Conservation (phyloP, 2,888 invertebrate genomes). For the Tachina fera region DNA sequence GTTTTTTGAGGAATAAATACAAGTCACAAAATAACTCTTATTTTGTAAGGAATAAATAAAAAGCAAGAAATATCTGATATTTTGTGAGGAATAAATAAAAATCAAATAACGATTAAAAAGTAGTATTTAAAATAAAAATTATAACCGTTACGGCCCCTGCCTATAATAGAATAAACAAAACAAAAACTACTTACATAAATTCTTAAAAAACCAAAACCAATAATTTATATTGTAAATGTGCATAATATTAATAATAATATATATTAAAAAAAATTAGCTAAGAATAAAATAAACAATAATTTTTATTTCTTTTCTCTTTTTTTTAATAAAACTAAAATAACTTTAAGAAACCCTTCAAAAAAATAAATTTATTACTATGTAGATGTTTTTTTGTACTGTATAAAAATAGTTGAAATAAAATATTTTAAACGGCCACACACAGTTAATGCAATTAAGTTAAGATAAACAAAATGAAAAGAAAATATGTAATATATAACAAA, state of each 20-base stretch:
- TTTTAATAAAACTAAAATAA: slow-evolving; percentile 49
- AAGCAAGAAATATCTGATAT: no score
- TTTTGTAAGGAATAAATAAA: no score
- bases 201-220: slow-evolving; percentile 73
- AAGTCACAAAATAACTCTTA: no score
- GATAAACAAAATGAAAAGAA: slow-evolving; percentile 53
- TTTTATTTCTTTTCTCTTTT: slow-evolving; percentile 48
- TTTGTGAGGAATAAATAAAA: no score
- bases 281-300: slow-evolving; percentile 55
- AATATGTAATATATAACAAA: slow-evolving; percentile 57
- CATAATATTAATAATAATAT: slow-evolving; percentile 67
- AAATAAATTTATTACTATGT: slow-evolving; percentile 70
- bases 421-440: slow-evolving; percentile 66
- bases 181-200: slow-evolving; percentile 68
- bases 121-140: no score
- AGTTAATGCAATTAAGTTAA: slow-evolving; percentile 74
- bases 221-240: slow-evolving; percentile 73
- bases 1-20: no score
- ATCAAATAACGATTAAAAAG: no score
- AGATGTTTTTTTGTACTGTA: slow-evolving; percentile 83
- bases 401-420: slow-evolving; percentile 76
- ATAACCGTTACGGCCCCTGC: no score
- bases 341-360: slow-evolving; percentile 62
- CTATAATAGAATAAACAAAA: slow-evolving; percentile 51
- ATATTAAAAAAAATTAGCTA: slow-evolving; percentile 69